A percentile compares a stretch with the other conserved stretches of the same genome.
phyloP scores from a whole-genome alignment of 1,140 invertebrate species.

The Camponotus floridanus region DNA sequence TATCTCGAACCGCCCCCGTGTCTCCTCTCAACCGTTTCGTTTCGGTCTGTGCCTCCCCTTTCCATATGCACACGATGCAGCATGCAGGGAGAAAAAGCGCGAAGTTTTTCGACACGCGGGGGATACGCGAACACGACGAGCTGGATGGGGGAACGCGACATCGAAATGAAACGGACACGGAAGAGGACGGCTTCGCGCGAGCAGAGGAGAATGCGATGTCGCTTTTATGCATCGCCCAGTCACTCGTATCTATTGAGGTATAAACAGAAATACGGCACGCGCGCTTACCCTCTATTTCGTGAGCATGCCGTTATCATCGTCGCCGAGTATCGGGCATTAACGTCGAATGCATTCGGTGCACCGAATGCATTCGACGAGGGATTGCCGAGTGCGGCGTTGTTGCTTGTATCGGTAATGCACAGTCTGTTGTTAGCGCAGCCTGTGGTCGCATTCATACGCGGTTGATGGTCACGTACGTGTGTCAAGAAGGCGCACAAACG shows the following conservation, averaged over 20 bases:
- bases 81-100: constrained; percentile 22
- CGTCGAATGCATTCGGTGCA: constrained; percentile 65
- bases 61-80: background rate
- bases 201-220: constrained; percentile 43
- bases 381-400: background rate
- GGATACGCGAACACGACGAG: background rate
- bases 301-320: constrained; percentile 47
- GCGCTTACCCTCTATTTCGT: constrained; percentile 52
- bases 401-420: constrained; percentile 46
- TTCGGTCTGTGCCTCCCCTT: background rate
- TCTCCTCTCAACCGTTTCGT: constrained; percentile 4
- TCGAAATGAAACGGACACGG: constrained; percentile 50
- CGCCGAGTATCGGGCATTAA: constrained; percentile 68
- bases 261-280: constrained; percentile 67
- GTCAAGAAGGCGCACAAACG: background rate
- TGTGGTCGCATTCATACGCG: constrained; percentile 24
- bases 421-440: constrained; percentile 5
- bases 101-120: constrained; percentile 50
- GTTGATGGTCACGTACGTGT: constrained; percentile 12
- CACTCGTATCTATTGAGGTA: constrained; percentile 73
- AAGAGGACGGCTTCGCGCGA: constrained; percentile 31
- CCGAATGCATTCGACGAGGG: constrained; percentile 24
- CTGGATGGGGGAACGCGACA: constrained; percentile 3
- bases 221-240: constrained; percentile 69
- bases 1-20: constrained; percentile 17